phyloP scores from a whole-genome alignment of 2,888 invertebrate genomes.

The Napeogenes sylphis region DNA sequence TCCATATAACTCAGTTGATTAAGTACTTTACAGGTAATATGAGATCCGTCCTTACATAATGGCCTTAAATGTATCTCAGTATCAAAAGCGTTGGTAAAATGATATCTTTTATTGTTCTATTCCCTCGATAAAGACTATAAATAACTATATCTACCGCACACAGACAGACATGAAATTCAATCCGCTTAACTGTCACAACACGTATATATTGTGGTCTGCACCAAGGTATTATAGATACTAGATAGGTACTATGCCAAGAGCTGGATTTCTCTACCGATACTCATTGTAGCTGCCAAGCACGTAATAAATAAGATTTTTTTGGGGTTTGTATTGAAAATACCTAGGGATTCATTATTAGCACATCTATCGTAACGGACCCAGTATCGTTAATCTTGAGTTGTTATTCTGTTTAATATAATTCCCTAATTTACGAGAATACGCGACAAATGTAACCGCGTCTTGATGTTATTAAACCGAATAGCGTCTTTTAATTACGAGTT shows the following conservation, averaged over 20 bases:
- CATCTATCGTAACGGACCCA: conserved; percentile 11
- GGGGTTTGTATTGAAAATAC: not conserved
- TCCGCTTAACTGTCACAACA: not conserved
- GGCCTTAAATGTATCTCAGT: not conserved
- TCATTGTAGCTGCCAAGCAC: not conserved
- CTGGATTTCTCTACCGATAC: not conserved
- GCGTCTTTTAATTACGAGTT: conserved; percentile 59
- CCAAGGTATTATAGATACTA: not conserved
- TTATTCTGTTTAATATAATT: conserved; percentile 68
- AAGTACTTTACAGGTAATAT: too few species aligned
- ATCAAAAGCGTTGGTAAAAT: not conserved
- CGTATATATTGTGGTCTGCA: too few species aligned
- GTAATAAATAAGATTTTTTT: not conserved
- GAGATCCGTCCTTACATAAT: not conserved
- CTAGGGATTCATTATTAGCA: conserved; percentile 10
- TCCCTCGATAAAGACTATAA: not conserved
- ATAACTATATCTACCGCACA: not conserved
- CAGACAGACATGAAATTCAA: not conserved
- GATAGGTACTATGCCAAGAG: not conserved
- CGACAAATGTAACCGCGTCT: conserved; percentile 46
- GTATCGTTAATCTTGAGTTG: conserved; percentile 36
- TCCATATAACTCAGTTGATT: too few species aligned
- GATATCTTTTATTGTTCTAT: conserved; percentile 3
- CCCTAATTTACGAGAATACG: conserved; percentile 60
- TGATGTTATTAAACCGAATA: conserved; percentile 57